Conservation (phyloP, 2,113 vertebrate species). For the Pycnonotus jocosus region DNA sequence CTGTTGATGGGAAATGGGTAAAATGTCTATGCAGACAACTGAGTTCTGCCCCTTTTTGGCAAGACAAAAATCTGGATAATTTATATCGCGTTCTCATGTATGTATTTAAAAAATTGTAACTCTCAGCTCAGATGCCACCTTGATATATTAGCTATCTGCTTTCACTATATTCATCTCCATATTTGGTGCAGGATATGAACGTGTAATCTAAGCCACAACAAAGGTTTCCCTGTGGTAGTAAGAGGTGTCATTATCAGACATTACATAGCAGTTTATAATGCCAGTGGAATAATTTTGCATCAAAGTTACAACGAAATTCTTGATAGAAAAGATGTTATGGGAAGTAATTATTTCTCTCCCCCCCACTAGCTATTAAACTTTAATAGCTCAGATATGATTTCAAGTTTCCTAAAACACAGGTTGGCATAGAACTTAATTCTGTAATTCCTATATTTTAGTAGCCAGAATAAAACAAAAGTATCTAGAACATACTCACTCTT, state of each 20-base stretch:
- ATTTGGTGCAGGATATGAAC: not conserved
- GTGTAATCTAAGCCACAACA: slow-evolving; percentile 13
- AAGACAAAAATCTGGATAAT: not conserved
- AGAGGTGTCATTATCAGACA: slow-evolving; percentile 1
- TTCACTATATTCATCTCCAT: not conserved
- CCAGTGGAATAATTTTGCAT: slow-evolving; percentile 34
- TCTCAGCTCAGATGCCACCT: not conserved
- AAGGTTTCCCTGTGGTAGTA: not conserved
- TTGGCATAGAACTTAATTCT: not conserved
- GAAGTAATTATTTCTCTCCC: not conserved
- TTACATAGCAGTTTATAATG: slow-evolving; percentile 8
- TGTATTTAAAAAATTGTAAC: not conserved
- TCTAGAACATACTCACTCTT: not conserved
- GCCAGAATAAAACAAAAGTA: not conserved
- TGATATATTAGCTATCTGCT: not conserved
- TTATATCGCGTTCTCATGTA: not conserved
- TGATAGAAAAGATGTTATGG: slow-evolving; percentile 8
- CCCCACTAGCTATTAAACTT: not conserved
- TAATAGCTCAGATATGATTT: not conserved
- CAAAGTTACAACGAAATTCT: slow-evolving; percentile 4
- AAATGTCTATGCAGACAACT: not conserved
- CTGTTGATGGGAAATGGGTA: not conserved
- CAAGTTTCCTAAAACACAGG: not conserved
- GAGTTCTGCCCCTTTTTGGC: not conserved
- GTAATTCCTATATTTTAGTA: not conserved